Evolutionary conservation across 2,113 vertebrate genomes (phyloP), one percentile per base, ranked within the genome.

Genomic region (Sinocyclocheilus maitianheensis): DNA sequence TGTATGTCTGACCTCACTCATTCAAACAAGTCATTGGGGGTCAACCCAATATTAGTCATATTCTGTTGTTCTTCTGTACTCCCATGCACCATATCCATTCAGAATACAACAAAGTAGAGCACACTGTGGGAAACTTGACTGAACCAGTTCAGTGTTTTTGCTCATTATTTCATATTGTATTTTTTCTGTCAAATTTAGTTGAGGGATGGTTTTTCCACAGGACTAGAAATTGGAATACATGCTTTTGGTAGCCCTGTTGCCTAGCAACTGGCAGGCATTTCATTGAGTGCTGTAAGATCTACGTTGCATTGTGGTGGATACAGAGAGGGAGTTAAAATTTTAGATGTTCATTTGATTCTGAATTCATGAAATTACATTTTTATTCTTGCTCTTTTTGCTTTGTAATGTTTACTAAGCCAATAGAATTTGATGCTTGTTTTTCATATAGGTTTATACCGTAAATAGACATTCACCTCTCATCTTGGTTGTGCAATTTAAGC

Each of bases 161-260:
- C 6, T 1, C n/a, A 30, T 48, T 22, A 55, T 77, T 37, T 77
- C 9, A 43, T 67, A 46, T 4, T n/a, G 13, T 48, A 22, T 76
- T 63, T 67, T 48, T 24, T 46, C 14, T 51, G 13, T 65, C 2
- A n/a, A 72, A 67, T 77, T 82, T 76, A 10, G 43, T 48, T 86
- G 37, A 82, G 18, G 18, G 10, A 82, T 82, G 53, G 53, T 65
- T 67, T 65, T 74, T 88, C 74, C 79, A 83, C 40, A 62, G 77
- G 85, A 85, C 74, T 65, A 77, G 76, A 72, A 77, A 79, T 67
- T 72, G 58, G 58, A 20, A 37, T 75, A 53, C 63, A 83, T 81
- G 83, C 84, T 55, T 86, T 89, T 81, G 71, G 86, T 65, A 85
- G 37, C 48, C 77, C 85, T 87, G 90, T 90, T 91, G 90, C 90